Conservation (phyloP, 2,113 vertebrate genomes). For the Marcusenius ussheri region DNA sequence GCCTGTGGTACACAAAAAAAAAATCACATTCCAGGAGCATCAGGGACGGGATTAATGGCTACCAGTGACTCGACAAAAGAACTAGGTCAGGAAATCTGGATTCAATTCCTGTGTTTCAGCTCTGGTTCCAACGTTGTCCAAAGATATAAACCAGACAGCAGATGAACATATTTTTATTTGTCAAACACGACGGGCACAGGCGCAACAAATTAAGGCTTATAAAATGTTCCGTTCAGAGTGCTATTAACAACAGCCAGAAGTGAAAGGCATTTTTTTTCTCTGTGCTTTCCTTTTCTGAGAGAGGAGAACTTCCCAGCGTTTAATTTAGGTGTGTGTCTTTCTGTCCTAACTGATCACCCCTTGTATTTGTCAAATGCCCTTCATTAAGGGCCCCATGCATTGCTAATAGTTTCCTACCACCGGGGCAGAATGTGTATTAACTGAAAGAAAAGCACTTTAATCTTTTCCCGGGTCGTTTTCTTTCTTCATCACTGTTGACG, state of each 20-base stretch:
- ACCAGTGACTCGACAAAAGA: not conserved
- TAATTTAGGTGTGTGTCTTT: not conserved
- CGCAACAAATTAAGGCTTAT: slow-evolving; percentile 35
- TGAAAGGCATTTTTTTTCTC: not conserved
- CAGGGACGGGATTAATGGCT: slow-evolving; percentile 26
- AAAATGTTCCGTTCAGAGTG: not conserved
- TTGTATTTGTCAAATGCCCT: not conserved
- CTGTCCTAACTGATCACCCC: not conserved
- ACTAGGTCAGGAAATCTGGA: slow-evolving; percentile 9
- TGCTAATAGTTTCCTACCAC: not conserved
- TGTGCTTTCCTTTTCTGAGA: not conserved
- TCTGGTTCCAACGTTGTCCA: slow-evolving; percentile 20
- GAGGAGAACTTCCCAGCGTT: not conserved
- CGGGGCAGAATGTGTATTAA: not conserved
- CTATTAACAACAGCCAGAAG: not conserved
- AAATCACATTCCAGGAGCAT: slow-evolving; percentile 8
- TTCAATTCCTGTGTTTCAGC: not conserved
- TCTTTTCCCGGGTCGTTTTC: not conserved
- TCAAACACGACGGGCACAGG: slow-evolving; percentile 34
- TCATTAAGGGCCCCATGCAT: not conserved
- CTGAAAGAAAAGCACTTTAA: not conserved
- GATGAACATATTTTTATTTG: slow-evolving; percentile 19
- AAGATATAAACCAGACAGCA: slow-evolving; percentile 30
- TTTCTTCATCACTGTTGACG: slow-evolving; percentile 38
- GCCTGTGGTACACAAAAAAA: slow-evolving; percentile 17